phyloP scores from a whole-genome alignment of 1,140 invertebrate genomes.

The Zaprionus camerounensis region DNA sequence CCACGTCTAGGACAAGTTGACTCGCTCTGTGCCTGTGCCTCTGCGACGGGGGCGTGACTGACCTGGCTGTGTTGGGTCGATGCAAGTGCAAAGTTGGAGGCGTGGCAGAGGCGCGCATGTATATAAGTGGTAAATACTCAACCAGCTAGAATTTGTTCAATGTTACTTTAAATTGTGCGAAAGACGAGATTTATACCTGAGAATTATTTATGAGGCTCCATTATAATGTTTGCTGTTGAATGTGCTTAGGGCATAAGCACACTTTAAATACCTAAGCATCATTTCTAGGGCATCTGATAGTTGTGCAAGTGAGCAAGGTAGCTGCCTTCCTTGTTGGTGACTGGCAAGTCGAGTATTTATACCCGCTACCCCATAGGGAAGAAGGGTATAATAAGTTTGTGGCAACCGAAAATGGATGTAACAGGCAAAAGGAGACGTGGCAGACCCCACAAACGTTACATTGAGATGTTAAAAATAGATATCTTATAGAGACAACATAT shows the following conservation, averaged over 20 bases:
- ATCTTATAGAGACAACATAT: too few species aligned
- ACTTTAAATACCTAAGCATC: not conserved
- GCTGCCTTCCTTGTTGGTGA: constrained; percentile 12
- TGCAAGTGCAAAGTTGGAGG: constrained; percentile 22
- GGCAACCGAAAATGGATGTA: too few species aligned
- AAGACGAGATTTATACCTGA: not conserved
- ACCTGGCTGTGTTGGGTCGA: constrained; percentile 19
- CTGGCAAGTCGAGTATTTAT: constrained; percentile 27
- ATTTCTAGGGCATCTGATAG: constrained; percentile 18
- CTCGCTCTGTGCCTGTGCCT: constrained; percentile 37
- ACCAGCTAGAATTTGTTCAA: not conserved
- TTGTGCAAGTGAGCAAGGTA: not conserved
- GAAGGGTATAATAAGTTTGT: too few species aligned
- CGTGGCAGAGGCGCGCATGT: constrained; percentile 15
- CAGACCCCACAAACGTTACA: too few species aligned
- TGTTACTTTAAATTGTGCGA: constrained; percentile 1
- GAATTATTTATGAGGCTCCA: not conserved
- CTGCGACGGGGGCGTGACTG: constrained; percentile 66
- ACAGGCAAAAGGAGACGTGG: too few species aligned
- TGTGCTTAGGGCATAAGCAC: not conserved
- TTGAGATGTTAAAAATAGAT: too few species aligned
- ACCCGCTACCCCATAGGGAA: too few species aligned
- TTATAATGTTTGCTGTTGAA: not conserved
- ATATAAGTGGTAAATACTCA: constrained; percentile 32
- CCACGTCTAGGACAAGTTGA: constrained; percentile 67